Evolutionary conservation across 2,888 invertebrate species (phyloP), one percentile per base, ranked within the genome.

Genomic region (Cryptocephalus primarius): DNA sequence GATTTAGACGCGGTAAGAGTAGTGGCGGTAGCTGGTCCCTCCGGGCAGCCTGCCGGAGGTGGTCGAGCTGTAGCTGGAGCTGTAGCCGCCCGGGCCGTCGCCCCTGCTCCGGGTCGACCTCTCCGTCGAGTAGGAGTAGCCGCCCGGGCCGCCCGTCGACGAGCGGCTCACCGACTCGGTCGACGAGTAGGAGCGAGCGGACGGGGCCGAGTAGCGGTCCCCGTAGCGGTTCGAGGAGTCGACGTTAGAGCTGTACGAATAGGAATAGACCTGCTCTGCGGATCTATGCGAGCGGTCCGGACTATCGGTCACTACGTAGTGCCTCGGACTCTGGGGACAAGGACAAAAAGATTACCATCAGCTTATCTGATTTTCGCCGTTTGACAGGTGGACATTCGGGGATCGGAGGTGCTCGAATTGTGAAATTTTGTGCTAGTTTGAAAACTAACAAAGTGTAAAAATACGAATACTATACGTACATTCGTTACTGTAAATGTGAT

Each of bases 251-350:
- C 22, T 22, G 77, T 88, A 88, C 57, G 86, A 82, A 77, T 88
- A 88, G 61, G 86, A 86, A 78, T 88, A 89, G 75, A 87, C 85
- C 75, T 86, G 79, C 70, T 88, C 85, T 61, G 86, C 85, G 60
- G 83, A 82, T 68, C 80, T 78, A 48, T 79, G 76, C 61, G 78
- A 76, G 65, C 76, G 72, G 63, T 82, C 77, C 52, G 82, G 81
- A 61, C 83, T 79, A 69, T 88, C 86, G 72, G 82, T 82, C 71
- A 87, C 85, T 74, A 87, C 82, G 77, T 88, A 88, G 78, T 87
- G 85, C 72, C 89, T 85, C 64, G 89, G 87, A 75, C 83, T 88
- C 89, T 89, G 80, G 73, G 79, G 78, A 74, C 76, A 76, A 75
- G 44, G 50, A 39, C 40, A 53, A 46, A 51, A 51, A 51, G 32